A percentile compares a stretch with the other conserved stretches of the same genome.
phyloP scores from a whole-genome alignment of 2,113 vertebrate species.

The Grammatotria lemairii region DNA sequence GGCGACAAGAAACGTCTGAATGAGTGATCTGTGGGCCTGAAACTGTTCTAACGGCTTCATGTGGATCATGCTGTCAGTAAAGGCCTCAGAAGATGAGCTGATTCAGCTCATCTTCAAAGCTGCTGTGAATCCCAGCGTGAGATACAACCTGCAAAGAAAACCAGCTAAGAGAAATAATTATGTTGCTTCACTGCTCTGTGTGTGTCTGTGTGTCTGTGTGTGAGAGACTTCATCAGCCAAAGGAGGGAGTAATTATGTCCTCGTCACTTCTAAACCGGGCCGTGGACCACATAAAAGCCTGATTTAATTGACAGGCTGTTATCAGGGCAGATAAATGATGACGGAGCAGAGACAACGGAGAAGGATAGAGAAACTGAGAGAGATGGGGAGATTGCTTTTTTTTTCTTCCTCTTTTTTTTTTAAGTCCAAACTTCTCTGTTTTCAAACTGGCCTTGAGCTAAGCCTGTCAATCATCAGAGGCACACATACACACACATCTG shows the following conservation, averaged over 20 bases:
- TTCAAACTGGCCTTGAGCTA: slow-evolving; percentile 13
- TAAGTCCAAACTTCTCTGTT: neutral
- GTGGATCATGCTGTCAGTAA: neutral
- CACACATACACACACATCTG: slow-evolving; percentile 7
- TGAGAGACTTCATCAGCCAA: neutral
- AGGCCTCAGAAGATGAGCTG: neutral
- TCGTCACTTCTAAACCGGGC: neutral
- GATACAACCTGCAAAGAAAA: neutral
- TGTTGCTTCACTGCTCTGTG: neutral
- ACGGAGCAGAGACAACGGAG: neutral
- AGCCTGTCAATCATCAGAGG: slow-evolving; percentile 13
- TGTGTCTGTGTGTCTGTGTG: neutral
- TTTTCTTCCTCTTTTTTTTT: neutral
- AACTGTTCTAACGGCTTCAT: neutral
- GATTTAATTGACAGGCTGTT: slow-evolving; percentile 3
- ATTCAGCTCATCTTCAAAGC: neutral
- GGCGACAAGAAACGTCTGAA: neutral
- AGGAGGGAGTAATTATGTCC: neutral
- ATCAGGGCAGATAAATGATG: slow-evolving; percentile 1
- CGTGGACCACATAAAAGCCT: neutral
- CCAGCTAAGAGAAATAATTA: neutral
- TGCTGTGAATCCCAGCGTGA: neutral
- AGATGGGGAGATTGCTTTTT: neutral
- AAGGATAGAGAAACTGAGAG: neutral
- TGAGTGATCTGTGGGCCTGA: neutral